A percentile compares a stretch with the other conserved stretches of the same genome.
phyloP scores from a whole-genome alignment of 2,888 invertebrate genomes.

The Diarsia rubi region DNA sequence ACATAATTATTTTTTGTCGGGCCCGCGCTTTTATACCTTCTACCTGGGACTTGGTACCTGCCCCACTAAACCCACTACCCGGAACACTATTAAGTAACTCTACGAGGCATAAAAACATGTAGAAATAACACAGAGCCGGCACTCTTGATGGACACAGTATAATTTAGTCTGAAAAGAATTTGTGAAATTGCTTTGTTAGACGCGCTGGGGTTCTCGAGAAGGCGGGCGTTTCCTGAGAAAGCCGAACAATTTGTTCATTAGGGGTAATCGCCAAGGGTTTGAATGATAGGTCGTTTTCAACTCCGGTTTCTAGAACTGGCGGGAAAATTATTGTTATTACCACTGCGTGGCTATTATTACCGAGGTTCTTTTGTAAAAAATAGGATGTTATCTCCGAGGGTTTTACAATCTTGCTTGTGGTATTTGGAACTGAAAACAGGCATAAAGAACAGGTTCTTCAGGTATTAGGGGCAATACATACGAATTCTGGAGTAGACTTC shows the following conservation, averaged over 20 bases:
- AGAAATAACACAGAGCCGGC: constrained; percentile 79
- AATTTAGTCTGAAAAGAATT: constrained; percentile 77
- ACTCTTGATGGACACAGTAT: constrained; percentile 78
- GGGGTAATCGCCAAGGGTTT: constrained; percentile 50
- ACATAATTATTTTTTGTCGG: constrained; percentile 77
- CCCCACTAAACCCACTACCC: constrained; percentile 83
- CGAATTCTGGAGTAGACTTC: not conserved
- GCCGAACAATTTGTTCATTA: constrained; percentile 54
- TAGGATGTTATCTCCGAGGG: not conserved
- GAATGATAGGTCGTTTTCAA: constrained; percentile 39
- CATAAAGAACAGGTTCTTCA: constrained; percentile 6
- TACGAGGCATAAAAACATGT: constrained; percentile 83
- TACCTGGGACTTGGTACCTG: constrained; percentile 86
- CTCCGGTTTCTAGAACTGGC: constrained; percentile 51
- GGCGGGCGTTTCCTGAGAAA: constrained; percentile 56
- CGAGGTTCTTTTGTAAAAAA: not conserved
- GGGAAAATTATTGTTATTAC: constrained; percentile 56
- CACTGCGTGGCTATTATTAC: constrained; percentile 9
- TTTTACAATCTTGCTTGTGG: constrained; percentile 1
- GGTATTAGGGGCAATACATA: not conserved
- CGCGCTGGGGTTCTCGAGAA: constrained; percentile 47
- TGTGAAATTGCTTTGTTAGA: constrained; percentile 75
- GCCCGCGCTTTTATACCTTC: constrained; percentile 77
- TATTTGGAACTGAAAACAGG: constrained; percentile 15
- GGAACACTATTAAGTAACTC: constrained; percentile 87